Base-by-base conservation (phyloP, 2,797 vertebrate species). In the Antennarius maculatus region DNA sequence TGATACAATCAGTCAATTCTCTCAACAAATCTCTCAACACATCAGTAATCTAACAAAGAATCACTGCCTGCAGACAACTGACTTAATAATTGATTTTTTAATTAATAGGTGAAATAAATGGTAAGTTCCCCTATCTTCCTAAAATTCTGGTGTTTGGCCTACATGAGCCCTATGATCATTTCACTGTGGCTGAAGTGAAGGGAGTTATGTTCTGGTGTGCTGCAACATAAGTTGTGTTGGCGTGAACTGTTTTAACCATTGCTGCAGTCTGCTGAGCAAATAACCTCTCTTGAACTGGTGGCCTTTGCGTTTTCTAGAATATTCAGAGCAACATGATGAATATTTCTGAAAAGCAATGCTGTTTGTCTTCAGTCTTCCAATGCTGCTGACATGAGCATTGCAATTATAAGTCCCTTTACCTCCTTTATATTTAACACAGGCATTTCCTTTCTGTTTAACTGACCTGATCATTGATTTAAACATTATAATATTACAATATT, bases 1-100 rank as follows among this genome's bases (percentile, higher is more conserved):
- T 27, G 27, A 71, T 61, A 65, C n/a, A 53, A 45, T 3, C 17
- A 12, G 15, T 83, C 55, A 31, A 34, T 69, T 15, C n/a, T 7
- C 31, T 67, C n/a, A 67, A 23, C 23, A 23, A 23, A 23, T 23
- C 2, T 23, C 23, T 23, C 23, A 23, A 16, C 10, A 45, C 0
- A 18, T 77, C 34, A 60, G 10, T 64, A 50, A 59, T 59, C 45
- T 10, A 12, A n/a, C 8, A 29, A 52, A 29, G 29, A 7, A 51
- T 53, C 7, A 0, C 29, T n/a, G 37, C 54, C 28, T 49, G 34
- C 28, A 52, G 42, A 48, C 16, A 31, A 17, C 6, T 57, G 48
- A 78, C 43, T 39, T 37, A 42, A 56, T 6, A 9, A 0, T 17
- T 3, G 15, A 11, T 23, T 14, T 14, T 6, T 28, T 23, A 2